phyloP scores from a whole-genome alignment of 2,113 vertebrate genomes.

The Rhegmatorhina hoffmannsi region DNA sequence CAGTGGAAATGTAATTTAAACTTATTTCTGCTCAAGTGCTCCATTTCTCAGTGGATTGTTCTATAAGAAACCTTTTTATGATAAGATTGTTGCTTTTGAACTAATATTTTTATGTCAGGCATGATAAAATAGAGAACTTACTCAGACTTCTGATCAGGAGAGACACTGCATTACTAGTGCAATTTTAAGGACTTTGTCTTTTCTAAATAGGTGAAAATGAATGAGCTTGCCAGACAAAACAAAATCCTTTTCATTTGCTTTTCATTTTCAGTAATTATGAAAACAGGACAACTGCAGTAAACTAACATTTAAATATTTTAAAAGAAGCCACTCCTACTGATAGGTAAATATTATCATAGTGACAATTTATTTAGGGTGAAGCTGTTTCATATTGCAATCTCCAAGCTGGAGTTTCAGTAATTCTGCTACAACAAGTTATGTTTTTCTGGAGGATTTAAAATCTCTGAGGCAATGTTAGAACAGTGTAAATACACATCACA shows the following conservation, averaged over 20 bases:
- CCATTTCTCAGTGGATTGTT: background rate
- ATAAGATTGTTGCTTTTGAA: background rate
- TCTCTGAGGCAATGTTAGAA: background rate
- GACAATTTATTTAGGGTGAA: background rate
- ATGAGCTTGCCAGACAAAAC: background rate
- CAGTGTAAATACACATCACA: background rate
- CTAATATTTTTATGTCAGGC: slow-evolving; percentile 9
- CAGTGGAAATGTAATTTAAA: slow-evolving; percentile 16
- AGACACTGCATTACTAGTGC: background rate
- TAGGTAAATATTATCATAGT: background rate
- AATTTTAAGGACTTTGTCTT: background rate
- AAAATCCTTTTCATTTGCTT: background rate
- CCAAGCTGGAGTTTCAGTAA: background rate
- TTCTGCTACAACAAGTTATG: background rate
- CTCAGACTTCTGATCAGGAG: background rate
- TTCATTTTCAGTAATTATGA: background rate
- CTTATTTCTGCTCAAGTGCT: background rate
- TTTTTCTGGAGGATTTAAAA: background rate
- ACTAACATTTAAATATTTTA: background rate
- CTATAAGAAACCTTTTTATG: background rate
- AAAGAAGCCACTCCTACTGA: background rate
- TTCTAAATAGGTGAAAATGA: background rate
- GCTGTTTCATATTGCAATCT: background rate
- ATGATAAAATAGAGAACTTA: background rate
- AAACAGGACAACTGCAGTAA: background rate